These are phyloP conservation scores for Enteromius paludinosus DNA, from an alignment of 2,797 vertebrate genomes.

Conservation along the genomic window DNA sequence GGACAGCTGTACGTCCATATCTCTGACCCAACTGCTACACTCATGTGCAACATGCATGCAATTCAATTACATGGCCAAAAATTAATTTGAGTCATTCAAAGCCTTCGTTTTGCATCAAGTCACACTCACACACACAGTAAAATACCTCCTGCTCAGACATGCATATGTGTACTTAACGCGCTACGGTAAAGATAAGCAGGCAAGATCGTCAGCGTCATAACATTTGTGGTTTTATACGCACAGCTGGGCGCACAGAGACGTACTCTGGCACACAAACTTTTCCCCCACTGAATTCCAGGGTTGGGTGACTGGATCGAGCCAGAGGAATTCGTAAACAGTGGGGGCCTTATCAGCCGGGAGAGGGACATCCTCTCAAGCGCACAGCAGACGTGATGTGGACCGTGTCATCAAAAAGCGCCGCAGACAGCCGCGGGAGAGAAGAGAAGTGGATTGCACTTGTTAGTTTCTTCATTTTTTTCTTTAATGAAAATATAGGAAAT, in stretches of 20 bases:
- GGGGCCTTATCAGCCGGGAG: slow-evolving; percentile 65
- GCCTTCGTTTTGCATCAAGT: slow-evolving; percentile 49
- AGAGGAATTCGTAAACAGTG: slow-evolving; percentile 82
- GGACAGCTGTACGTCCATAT: slow-evolving; percentile 51
- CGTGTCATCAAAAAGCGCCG: slow-evolving; percentile 53
- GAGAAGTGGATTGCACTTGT: neutral
- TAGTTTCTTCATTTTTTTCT: neutral
- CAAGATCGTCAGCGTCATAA: slow-evolving; percentile 33
- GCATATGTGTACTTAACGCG: slow-evolving; percentile 41
- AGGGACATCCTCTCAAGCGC: slow-evolving; percentile 56
- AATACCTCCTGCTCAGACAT: slow-evolving; percentile 12
- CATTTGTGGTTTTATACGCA: slow-evolving; percentile 45
- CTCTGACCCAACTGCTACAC: slow-evolving; percentile 43
- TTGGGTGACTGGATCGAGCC: slow-evolving; percentile 68
- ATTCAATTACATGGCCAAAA: slow-evolving; percentile 67
- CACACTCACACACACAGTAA: slow-evolving; percentile 14
- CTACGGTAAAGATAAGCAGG: slow-evolving; percentile 25
- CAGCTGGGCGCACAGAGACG: slow-evolving; percentile 33
- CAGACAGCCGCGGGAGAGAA: neutral
- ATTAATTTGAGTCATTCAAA: slow-evolving; percentile 61
- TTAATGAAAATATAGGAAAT: neutral
- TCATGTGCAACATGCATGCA: slow-evolving; percentile 31
- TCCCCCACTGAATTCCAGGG: slow-evolving; percentile 53
- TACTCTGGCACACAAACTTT: slow-evolving; percentile 45
- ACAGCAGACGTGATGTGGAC: slow-evolving; percentile 53